phyloP scores from a whole-genome alignment of 2,797 vertebrate genomes.

The Syndactyla subalaris region DNA sequence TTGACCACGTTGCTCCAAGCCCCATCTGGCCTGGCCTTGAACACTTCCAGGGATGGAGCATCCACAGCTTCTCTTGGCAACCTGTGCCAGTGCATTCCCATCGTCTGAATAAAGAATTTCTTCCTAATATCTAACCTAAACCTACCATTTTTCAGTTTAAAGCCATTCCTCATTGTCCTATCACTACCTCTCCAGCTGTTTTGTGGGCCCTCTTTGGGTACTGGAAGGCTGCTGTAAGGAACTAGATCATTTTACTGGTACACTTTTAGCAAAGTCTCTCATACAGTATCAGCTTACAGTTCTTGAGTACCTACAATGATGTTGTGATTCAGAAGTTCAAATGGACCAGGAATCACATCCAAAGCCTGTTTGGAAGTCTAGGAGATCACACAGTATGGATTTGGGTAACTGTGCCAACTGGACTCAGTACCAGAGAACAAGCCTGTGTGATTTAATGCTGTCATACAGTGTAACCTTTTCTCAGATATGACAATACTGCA shows the following conservation, averaged over 20 bases:
- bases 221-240: neutral
- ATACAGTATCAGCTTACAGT: neutral
- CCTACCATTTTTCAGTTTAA: neutral
- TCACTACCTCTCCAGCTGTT: neutral
- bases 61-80: neutral
- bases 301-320: neutral
- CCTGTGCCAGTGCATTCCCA: neutral
- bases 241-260: neutral
- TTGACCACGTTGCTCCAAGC: neutral
- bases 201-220: neutral
- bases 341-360: neutral
- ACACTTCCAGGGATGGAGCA: neutral
- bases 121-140: neutral
- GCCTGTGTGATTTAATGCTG: neutral
- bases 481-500: neutral
- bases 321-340: neutral
- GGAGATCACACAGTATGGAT: neutral
- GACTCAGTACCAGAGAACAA: neutral
- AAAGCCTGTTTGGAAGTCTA: neutral
- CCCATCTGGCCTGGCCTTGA: neutral
- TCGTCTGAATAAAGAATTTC: neutral
- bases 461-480: neutral
- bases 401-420: neutral
- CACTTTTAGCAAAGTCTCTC: neutral
- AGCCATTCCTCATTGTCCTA: neutral